These are phyloP conservation scores for Palloptera scutellata DNA, from an alignment of 2,888 invertebrate species.

Conservation along the genomic window DNA sequence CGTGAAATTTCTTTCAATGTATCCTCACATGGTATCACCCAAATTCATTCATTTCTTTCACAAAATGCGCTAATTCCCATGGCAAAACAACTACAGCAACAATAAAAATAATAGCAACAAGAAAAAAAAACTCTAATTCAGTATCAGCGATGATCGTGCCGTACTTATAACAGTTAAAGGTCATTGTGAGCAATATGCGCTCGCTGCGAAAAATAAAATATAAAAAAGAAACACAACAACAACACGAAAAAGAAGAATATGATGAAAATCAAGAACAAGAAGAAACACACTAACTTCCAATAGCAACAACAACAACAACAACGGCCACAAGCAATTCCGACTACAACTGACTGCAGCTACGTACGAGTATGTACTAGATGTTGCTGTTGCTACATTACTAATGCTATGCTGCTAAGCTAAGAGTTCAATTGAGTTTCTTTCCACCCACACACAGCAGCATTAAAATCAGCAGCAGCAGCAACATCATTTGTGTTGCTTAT, in stretches of 20 bases:
- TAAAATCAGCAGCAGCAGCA: not conserved
- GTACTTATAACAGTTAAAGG: constrained; percentile 52
- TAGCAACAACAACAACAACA: constrained; percentile 29
- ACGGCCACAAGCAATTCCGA: constrained; percentile 36
- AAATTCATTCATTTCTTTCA: constrained; percentile 34
- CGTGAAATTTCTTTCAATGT: constrained; percentile 13
- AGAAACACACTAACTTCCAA: constrained; percentile 14
- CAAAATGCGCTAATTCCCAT: constrained; percentile 44
- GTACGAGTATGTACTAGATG: no score
- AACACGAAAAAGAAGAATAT: constrained; percentile 16
- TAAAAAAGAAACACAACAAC: constrained; percentile 32
- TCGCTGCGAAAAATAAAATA: not conserved
- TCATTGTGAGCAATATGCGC: constrained; percentile 41
- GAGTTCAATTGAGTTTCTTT: not conserved
- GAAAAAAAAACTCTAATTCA: constrained; percentile 37
- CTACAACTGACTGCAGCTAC: not conserved
- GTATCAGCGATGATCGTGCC: constrained; percentile 48
- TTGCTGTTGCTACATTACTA: no score
- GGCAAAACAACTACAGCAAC: constrained; percentile 34
- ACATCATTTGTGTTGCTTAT: no score
- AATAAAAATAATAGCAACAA: constrained; percentile 15
- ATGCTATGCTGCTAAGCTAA: not conserved
- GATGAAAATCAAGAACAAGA: constrained; percentile 24
- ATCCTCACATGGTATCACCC: constrained; percentile 9
- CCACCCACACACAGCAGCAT: constrained; percentile 10